Conservation (phyloP, 2,888 invertebrate species). For the Eretmocerus hayati region DNA sequence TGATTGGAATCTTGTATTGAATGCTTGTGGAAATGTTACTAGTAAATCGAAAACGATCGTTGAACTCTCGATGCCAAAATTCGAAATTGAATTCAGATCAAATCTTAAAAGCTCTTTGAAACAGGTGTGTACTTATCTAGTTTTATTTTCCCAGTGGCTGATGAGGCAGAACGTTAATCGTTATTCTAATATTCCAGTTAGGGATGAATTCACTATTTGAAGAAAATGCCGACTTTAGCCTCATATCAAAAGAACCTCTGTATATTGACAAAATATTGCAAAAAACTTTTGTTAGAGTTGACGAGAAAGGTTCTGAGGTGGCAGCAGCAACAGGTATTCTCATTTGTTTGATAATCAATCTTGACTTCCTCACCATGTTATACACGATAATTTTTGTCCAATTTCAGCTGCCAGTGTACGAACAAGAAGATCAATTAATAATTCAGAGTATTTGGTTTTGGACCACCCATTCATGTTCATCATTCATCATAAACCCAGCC, state of each 20-base stretch:
- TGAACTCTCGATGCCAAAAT: constrained; percentile 48
- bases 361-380: no score
- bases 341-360: constrained; percentile 15
- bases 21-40: no score
- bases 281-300: constrained; percentile 52
- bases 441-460: constrained; percentile 36
- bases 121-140: constrained; percentile 32
- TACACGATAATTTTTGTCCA: background rate
- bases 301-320: constrained; percentile 54
- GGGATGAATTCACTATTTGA: constrained; percentile 46
- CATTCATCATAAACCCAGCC: constrained; percentile 35
- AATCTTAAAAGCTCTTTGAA: constrained; percentile 41
- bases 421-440: constrained; percentile 28
- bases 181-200: constrained; percentile 36
- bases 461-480: constrained; percentile 45
- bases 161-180: background rate
- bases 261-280: constrained; percentile 49
- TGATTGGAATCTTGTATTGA: constrained; percentile 35
- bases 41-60: constrained; percentile 31
- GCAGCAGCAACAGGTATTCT: constrained; percentile 53
- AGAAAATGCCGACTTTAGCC: constrained; percentile 44
- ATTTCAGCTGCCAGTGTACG: constrained; percentile 31
- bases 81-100: constrained; percentile 48
- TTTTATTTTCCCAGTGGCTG: background rate
- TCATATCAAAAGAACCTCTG: constrained; percentile 41